phyloP scores from a whole-genome alignment of 2,797 vertebrate genomes.

The Acrossocheilus wenchowensis region DNA sequence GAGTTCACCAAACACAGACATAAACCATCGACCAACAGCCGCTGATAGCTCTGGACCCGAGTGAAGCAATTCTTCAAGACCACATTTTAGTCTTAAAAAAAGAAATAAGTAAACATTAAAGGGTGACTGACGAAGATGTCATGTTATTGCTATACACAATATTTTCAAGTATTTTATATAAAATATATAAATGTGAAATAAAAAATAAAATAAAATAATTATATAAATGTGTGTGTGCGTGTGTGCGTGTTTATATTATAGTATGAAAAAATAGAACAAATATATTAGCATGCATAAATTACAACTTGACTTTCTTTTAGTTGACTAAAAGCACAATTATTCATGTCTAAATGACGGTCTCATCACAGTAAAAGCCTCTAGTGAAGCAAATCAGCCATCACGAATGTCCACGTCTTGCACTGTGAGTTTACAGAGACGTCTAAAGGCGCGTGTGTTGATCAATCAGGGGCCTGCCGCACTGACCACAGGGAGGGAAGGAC shows the following conservation, averaged over 20 bases:
- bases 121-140: background rate
- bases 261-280: background rate
- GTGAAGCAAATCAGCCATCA: background rate
- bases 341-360: background rate
- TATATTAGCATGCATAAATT: background rate
- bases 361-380: background rate
- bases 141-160: background rate
- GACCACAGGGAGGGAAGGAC: slow-evolving; percentile 6
- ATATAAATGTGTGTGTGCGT: no score
- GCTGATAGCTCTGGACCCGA: slow-evolving; percentile 37
- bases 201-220: no score
- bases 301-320: background rate
- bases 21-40: slow-evolving; percentile 22
- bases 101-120: slow-evolving; percentile 32
- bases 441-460: background rate
- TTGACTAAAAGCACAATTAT: background rate
- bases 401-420: background rate
- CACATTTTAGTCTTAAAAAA: slow-evolving; percentile 17
- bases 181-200: no score
- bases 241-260: no score
- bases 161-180: background rate
- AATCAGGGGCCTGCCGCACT: background rate
- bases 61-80: slow-evolving; percentile 48
- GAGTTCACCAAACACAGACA: slow-evolving; percentile 21
- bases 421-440: background rate